Evolutionary conservation across 2,888 invertebrate species (phyloP), one percentile per base, ranked within the genome.

Genomic region (Aelia acuminata): DNA sequence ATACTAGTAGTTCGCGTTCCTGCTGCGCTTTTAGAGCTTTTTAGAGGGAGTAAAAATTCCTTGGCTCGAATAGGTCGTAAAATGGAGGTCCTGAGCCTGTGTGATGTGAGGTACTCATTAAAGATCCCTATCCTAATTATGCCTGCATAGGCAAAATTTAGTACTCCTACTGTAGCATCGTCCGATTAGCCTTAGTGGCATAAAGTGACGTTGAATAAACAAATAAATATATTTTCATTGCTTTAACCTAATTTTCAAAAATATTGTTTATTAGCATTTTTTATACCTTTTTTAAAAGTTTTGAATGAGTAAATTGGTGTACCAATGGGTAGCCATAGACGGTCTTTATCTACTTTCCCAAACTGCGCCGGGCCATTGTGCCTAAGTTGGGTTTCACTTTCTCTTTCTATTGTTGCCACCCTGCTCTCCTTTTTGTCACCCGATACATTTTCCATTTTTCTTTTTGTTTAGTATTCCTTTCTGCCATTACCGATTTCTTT

Each of bases 401-500:
- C 80, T 80, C 80, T 47, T 70, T 35, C 80, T 80, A 47, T 47
- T 47, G 80, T 80, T 80, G 43, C 3, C 80, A 11, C 80, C 39
- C 80, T n/a, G 13, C 43, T 80, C 43, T 80, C 80, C 80, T 47
- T 43, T 80, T 47, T 80, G 39, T 80, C 80, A 47, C n/a, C 43
- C 43, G 80, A 47, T 80, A 80, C 43, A 43, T 80, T 80, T 47
- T 39, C 80, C 43, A n/a, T n/a, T 80, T 43, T 80, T n/a, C n/a
- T n/a, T 80, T 47, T 39, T 80, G 43, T 80, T 80, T 80, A 43
- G 43, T 80, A 80, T 43, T 26, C 18, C n/a, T 80, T 80, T 80
- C 80, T n/a, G 43, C 80, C 10, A 80, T 80, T 80, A 80, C 43
- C 80, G 80, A 39, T 80, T 43, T 80, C 80, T 80, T 80, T 80